phyloP scores from a whole-genome alignment of 2,113 vertebrate genomes.

The Lonchura striata region DNA sequence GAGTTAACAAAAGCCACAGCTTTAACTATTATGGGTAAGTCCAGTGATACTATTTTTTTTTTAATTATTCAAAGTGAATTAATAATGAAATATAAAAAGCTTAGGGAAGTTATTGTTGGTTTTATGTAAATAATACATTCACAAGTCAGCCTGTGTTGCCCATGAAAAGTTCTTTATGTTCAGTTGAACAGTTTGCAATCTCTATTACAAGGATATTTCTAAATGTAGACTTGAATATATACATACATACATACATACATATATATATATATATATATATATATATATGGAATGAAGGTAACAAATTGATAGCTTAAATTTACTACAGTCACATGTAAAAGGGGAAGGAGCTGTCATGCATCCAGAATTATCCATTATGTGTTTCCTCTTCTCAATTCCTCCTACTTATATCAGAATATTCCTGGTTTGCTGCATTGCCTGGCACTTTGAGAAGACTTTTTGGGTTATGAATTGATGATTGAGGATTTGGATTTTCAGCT shows the following conservation, averaged over 20 bases:
- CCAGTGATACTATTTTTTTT: not conserved
- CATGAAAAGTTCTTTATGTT: not conserved
- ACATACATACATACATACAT: no score
- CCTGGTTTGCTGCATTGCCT: not conserved
- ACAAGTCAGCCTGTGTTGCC: not conserved
- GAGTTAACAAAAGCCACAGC: constrained; percentile 92
- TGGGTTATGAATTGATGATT: not conserved
- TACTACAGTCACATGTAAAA: not conserved
- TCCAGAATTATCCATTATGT: not conserved
- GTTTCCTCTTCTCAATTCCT: not conserved
- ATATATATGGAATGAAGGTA: not conserved
- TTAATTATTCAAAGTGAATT: constrained; percentile 60
- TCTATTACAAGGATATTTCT: not conserved
- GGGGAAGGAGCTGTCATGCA: not conserved
- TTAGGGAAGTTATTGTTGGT: not conserved
- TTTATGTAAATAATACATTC: not conserved
- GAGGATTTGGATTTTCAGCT: not conserved
- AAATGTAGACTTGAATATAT: not conserved
- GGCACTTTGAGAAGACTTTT: not conserved
- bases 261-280: no score
- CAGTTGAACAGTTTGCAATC: not conserved
- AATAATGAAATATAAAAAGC: constrained; percentile 62
- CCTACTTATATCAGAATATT: not conserved
- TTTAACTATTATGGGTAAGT: constrained; percentile 98
- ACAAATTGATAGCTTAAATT: not conserved